A percentile compares a stretch with the other conserved stretches of the same genome.
These are phyloP conservation scores for Beroe ovata DNA, from an alignment of 37 sponge, comb jelly and placozoan species.

Conservation along the genomic window DNA sequence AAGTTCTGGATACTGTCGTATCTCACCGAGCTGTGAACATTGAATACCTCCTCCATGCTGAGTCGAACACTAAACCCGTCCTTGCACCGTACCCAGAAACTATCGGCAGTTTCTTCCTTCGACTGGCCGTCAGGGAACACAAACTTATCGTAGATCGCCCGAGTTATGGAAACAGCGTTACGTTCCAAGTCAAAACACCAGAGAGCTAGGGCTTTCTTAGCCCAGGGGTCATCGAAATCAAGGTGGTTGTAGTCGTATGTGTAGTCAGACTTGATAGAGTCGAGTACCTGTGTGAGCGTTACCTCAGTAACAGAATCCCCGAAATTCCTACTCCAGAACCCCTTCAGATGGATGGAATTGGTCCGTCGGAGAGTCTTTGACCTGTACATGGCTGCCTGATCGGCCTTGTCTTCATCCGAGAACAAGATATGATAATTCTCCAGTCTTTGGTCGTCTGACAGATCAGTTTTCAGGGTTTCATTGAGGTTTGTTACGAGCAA, in stretches of 20 bases:
- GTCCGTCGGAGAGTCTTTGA: background rate
- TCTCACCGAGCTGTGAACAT: slow-evolving; percentile 87
- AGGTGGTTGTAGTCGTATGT: background rate
- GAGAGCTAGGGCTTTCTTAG: slow-evolving; percentile 22
- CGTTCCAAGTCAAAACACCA: slow-evolving; percentile 64
- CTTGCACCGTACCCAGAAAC: slow-evolving; percentile 57
- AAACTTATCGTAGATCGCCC: slow-evolving; percentile 14
- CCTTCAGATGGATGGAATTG: slow-evolving; percentile 12
- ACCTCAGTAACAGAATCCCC: slow-evolving; percentile 15
- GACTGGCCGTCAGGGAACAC: slow-evolving; percentile 27
- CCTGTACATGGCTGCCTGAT: background rate
- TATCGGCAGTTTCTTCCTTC: background rate
- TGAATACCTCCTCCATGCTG: slow-evolving; percentile 93
- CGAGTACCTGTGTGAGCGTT: background rate
- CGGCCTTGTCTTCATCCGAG: slow-evolving; percentile 11
- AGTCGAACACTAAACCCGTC: slow-evolving; percentile 68
- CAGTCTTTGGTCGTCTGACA: slow-evolving; percentile 29
- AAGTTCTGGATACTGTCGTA: slow-evolving; percentile 90
- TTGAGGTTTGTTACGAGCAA: slow-evolving; percentile 12
- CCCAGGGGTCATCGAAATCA: slow-evolving; percentile 4
- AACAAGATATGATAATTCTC: slow-evolving; percentile 51
- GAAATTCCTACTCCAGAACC: slow-evolving; percentile 78
- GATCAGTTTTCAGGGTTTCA: slow-evolving; percentile 60
- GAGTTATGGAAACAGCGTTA: background rate
- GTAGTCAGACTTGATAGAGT: slow-evolving; percentile 10